Conservation (phyloP, 2,888 invertebrate species). For the Octodonta nipae region DNA sequence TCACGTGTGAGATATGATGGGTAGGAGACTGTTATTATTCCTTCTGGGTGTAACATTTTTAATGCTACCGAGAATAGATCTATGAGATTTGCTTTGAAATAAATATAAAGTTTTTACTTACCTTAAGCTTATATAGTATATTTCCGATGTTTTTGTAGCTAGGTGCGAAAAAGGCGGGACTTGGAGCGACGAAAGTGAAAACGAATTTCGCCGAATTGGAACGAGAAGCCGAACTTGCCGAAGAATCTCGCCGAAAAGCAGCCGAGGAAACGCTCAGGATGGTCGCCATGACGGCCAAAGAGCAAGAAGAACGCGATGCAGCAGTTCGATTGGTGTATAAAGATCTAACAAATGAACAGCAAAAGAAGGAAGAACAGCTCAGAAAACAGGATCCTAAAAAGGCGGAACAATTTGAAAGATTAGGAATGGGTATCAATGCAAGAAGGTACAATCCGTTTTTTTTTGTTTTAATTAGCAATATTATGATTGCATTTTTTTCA, state of each 20-base stretch:
- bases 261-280: conserved; percentile 34
- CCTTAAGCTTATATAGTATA: too few relatives aligned
- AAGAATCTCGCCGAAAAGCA: conserved; percentile 47
- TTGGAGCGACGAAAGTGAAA: conserved; percentile 90
- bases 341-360: conserved; percentile 51
- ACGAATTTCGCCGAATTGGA: conserved; percentile 93
- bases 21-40: too few relatives aligned
- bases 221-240: conserved; percentile 72
- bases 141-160: conserved; percentile 43
- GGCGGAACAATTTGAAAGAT: conserved; percentile 76
- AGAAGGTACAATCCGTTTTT: too few relatives aligned
- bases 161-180: conserved; percentile 73
- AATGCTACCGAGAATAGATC: too few relatives aligned
- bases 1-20: too few relatives aligned
- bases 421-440: conserved; percentile 76
- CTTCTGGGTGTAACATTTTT: too few relatives aligned
- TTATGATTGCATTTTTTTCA: conserved; percentile 27
- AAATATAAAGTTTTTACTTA: too few relatives aligned
- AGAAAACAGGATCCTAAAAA: conserved; percentile 66
- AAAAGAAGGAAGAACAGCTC: conserved; percentile 58
- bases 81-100: neutral
- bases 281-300: conserved; percentile 39
- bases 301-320: conserved; percentile 54
- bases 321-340: conserved; percentile 65
- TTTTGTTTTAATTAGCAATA: too few relatives aligned